Base-by-base conservation (phyloP, 2,113 vertebrate genomes). In the Aplodontia rufa region DNA sequence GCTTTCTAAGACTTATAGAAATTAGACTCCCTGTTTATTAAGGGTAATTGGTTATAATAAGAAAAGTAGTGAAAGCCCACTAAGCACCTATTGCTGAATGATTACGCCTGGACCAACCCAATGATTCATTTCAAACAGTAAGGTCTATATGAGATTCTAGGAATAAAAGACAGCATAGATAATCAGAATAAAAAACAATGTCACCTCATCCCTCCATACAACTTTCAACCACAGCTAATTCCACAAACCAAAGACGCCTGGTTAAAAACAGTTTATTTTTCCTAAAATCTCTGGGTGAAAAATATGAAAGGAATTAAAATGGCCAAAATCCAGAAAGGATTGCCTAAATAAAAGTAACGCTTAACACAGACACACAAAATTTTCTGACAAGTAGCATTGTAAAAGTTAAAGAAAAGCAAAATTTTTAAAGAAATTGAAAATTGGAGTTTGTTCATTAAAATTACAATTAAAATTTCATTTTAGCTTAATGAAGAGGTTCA, bases 401-500 rank as follows among this genome's bases (percentile, higher is more conserved):
- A 8, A 86, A 93, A n/a, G 19, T 87, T 90, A 60, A 71, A n/a
- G 9, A 69, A 55, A 80, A 32, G 51, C 49, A 68, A 83, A 69
- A 82, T 64, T 30, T 68, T 81, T 93, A n/a, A 87, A 58, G 74
- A 81, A 35, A 19, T 42, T 28, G 60, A 86, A 74, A 51, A 71
- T 64, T 40, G 80, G 30, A 86, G 84, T 45, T 58, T 94, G 86
- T 13, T 35, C 55, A 9, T 4, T 60, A 60, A 60, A 51, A 28
- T 28, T 26, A 10, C 9, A 60, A 60, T 60, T 60, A 60, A 26
- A 60, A 60, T 3, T 28, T 11, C 24, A 32, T 71, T 42, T 87
- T 71, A 86, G 20, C 68, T 45, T 93, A 40, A 60, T 80, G 92
- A 94, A 83, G 40, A 58, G 32, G 17, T 80, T 84, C 75, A 84